These are phyloP conservation scores for Limnephilus marmoratus DNA, from an alignment of 2,888 invertebrate species.

Conservation along the genomic window DNA sequence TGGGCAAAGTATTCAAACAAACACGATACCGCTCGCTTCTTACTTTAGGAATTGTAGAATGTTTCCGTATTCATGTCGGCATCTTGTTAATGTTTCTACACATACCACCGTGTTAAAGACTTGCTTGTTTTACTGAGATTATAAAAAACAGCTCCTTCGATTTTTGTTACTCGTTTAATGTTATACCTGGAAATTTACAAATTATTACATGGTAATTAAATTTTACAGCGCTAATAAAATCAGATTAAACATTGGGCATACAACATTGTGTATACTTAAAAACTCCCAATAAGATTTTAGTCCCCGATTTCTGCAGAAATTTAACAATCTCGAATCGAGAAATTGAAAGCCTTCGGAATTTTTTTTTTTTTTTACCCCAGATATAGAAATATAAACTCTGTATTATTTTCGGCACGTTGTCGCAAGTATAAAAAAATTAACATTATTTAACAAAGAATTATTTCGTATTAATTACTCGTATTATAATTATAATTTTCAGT, in stretches of 20 bases:
- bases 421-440: not conserved
- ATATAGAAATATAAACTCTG: not conserved
- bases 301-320: not conserved
- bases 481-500: not conserved
- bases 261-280: not conserved
- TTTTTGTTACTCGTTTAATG: not conserved
- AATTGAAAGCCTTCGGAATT: not conserved
- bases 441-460: not conserved
- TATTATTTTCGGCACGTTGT: too few species aligned
- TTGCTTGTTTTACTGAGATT: not conserved
- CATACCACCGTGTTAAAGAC: conserved; percentile 10
- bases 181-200: not conserved
- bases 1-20: conserved; percentile 30
- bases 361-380: not conserved
- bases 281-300: not conserved
- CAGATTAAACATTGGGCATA: not conserved
- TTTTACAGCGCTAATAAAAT: not conserved
- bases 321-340: not conserved
- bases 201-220: not conserved
- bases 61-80: conserved; percentile 38
- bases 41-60: conserved; percentile 38
- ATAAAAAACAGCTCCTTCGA: not conserved
- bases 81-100: conserved; percentile 34
- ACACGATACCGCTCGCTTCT: conserved; percentile 46
- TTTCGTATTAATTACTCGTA: not conserved